Conservation (phyloP, 1,140 invertebrate species). For the Aricia agestis region DNA sequence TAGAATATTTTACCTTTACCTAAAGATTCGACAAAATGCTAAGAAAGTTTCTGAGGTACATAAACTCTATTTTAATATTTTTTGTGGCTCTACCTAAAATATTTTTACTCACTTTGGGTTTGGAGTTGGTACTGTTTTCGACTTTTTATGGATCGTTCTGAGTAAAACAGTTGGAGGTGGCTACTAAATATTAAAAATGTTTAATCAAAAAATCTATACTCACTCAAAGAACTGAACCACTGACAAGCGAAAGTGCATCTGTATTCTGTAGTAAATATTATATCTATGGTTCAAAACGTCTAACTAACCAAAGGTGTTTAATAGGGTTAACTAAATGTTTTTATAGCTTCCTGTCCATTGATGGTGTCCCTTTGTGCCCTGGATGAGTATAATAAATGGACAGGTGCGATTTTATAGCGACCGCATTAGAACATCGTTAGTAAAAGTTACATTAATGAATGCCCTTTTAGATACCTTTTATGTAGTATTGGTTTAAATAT, state of each 20-base stretch:
- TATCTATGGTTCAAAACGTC: slow-evolving; percentile 33
- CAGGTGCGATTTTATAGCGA: slow-evolving; percentile 51
- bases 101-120: too few species aligned
- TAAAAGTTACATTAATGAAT: slow-evolving; percentile 7
- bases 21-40: too few species aligned
- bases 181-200: too few species aligned
- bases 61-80: too few species aligned
- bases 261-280: background rate
- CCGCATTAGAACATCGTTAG: slow-evolving; percentile 45
- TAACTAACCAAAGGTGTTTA: slow-evolving; percentile 45
- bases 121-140: too few species aligned
- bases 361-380: slow-evolving; percentile 34
- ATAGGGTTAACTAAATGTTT: slow-evolving; percentile 47
- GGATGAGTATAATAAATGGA: slow-evolving; percentile 53
- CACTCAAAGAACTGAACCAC: too few species aligned
- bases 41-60: too few species aligned
- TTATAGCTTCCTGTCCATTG: slow-evolving; percentile 58
- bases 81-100: too few species aligned
- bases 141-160: too few species aligned
- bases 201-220: too few species aligned
- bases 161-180: too few species aligned
- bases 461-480: background rate
- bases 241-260: background rate
- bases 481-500: background rate
- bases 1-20: too few species aligned